Evolutionary conservation across 2,113 vertebrate species (phyloP), one percentile per base, ranked within the genome.

Genomic region (Struthio camelus): DNA sequence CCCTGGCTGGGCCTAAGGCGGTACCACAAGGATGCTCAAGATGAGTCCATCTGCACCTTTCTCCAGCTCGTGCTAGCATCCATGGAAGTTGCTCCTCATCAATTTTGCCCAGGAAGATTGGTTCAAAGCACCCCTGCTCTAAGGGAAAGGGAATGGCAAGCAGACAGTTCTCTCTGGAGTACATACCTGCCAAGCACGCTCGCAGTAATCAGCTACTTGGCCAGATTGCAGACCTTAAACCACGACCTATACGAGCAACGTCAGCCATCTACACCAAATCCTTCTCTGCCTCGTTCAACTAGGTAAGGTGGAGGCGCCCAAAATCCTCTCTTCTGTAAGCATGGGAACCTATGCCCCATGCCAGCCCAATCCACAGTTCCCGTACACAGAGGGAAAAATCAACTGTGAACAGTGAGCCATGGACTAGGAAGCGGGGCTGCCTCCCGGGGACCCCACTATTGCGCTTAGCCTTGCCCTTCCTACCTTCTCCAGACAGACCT

Each of bases 51-150:
- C 42, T 34, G 38, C 17, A 15, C 38, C 76, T 86, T 42, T 42
- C 22, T 50, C 42, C 73, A 73, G 50, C 76, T 48, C 24, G 7
- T 2, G 20, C 44, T 6, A 50, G 48, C 36, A 12, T 12, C 46
- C 0, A 0, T 3, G 34, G 87, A 38, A 1, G 4, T 36, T 1
- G 2, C 34, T 73, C 53, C 58, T 44, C 40, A 17, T 2, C 64
- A 54, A 4, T 36, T 81, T 28, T 81, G 51, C 17, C 51, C 62
- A 58, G 83, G 27, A 70, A 53, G 54, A 53, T 3, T 22, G 10
- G 64, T 36, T 62, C 64, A 58, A 14, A 0, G 3, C 25, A n/a
- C 13, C n/a, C 15, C 54, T 38, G 25, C 59, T 67, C 30, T 54
- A 24, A 18, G 50, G 36, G 28, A 20, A 8, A 3, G 77, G 58